Conservation (phyloP, 2,797 vertebrate genomes). For the Propithecus perrieri region DNA sequence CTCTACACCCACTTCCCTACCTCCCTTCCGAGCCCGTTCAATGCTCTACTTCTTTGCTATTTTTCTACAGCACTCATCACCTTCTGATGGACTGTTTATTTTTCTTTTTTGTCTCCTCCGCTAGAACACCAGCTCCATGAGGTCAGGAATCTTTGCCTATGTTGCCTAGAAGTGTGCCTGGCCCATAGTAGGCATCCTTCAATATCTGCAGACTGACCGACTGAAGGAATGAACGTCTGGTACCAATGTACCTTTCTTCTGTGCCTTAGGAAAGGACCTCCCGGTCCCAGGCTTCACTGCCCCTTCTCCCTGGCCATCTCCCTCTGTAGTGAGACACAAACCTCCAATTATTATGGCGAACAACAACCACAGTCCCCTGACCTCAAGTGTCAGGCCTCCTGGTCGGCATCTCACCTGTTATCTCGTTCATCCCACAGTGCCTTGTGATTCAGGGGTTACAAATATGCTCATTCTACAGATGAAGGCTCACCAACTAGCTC, state of each 20-base stretch:
- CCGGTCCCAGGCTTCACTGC: neutral
- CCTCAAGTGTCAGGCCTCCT: neutral
- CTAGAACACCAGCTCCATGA: neutral
- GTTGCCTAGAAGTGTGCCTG: neutral
- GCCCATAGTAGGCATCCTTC: neutral
- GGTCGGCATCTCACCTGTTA: neutral
- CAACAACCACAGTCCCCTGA: no score
- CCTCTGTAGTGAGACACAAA: neutral
- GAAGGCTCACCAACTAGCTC: neutral
- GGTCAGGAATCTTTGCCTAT: neutral
- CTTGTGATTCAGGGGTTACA: neutral
- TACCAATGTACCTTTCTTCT: neutral
- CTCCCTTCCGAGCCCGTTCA: neutral
- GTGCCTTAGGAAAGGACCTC: neutral
- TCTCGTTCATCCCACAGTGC: neutral
- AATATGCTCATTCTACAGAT: slow-evolving; percentile 8
- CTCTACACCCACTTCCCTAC: neutral
- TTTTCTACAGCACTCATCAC: neutral
- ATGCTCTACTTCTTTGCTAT: neutral
- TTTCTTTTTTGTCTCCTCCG: neutral
- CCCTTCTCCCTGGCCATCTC: neutral
- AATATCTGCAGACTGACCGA: neutral
- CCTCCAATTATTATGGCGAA: neutral
- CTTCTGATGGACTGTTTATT: neutral
- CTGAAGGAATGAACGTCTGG: neutral